Percentiles rank a stretch among this genome's conserved stretches.
These are phyloP conservation scores for Lateolabrax maculatus DNA, from an alignment of 2,797 vertebrate genomes.

Conservation along the genomic window DNA sequence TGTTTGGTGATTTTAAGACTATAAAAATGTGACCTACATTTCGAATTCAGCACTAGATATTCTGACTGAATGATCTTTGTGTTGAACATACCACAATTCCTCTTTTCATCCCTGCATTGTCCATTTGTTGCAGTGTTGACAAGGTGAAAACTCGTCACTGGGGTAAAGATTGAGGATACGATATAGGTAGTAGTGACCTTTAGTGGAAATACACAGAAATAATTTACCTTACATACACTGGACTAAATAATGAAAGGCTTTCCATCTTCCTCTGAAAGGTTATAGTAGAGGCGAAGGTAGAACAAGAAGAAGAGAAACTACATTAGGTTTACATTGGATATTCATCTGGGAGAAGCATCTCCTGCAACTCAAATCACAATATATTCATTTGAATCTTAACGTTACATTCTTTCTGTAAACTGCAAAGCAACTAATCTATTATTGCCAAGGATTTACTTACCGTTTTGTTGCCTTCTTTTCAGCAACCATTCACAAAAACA, in stretches of 20 bases:
- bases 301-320: background rate
- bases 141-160: background rate
- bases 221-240: background rate
- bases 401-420: background rate
- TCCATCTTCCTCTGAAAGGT: background rate
- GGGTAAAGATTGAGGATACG: background rate
- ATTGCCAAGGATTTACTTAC: slow-evolving; percentile 46
- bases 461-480: slow-evolving; percentile 16
- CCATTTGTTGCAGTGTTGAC: slow-evolving; percentile 53
- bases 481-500: background rate
- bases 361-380: background rate
- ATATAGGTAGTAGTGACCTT: background rate
- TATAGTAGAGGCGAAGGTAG: no score
- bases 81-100: slow-evolving; percentile 79
- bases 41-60: background rate
- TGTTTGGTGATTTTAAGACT: background rate
- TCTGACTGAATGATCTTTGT: background rate
- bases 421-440: background rate
- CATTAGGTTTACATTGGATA: background rate
- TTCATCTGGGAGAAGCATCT: background rate
- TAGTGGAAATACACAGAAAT: slow-evolving; percentile 5
- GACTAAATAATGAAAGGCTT: background rate
- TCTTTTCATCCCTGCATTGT: slow-evolving; percentile 59
- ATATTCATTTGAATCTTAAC: background rate
- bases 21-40: background rate